These are phyloP conservation scores for Meganola albula DNA, from an alignment of 2,888 invertebrate genomes.

Conservation along the genomic window DNA sequence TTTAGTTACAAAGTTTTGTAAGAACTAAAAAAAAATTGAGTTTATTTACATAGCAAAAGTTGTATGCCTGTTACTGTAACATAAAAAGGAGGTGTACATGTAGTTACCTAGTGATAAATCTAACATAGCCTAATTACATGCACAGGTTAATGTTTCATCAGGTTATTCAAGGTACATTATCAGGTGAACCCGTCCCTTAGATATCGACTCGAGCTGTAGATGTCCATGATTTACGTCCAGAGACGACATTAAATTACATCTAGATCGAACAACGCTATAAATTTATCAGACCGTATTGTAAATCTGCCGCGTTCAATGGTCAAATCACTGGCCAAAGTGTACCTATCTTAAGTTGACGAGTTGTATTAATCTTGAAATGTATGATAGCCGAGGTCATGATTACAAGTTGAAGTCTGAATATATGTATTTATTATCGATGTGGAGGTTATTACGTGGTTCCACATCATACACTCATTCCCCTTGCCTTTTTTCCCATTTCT, in stretches of 20 bases:
- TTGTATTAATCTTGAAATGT: constrained; percentile 18
- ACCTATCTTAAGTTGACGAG: constrained; percentile 26
- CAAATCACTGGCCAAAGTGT: constrained; percentile 49
- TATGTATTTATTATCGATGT: too few relatives aligned
- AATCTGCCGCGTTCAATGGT: constrained; percentile 71
- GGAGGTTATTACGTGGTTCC: too few relatives aligned
- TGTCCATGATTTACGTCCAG: constrained; percentile 70
- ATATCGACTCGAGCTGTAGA: constrained; percentile 51
- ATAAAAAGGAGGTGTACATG: too few relatives aligned
- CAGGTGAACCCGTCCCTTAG: constrained; percentile 54
- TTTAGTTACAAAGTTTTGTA: too few relatives aligned
- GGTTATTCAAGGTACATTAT: constrained; percentile 48
- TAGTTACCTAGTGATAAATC: too few relatives aligned
- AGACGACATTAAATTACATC: constrained; percentile 76
- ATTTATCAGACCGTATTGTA: constrained; percentile 69
- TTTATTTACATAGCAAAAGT: too few relatives aligned
- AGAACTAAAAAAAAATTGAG: too few relatives aligned
- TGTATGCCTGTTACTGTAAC: too few relatives aligned
- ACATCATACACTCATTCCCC: too few relatives aligned
- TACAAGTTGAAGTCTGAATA: too few relatives aligned
- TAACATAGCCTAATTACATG: constrained; percentile 44
- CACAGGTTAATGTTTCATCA: constrained; percentile 35
- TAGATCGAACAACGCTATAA: constrained; percentile 74
- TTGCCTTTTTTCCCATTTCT: too few relatives aligned
- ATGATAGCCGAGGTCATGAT: constrained; percentile 10